Conservation (phyloP, 1,140 invertebrate genomes). For the Holotrichia oblita region DNA sequence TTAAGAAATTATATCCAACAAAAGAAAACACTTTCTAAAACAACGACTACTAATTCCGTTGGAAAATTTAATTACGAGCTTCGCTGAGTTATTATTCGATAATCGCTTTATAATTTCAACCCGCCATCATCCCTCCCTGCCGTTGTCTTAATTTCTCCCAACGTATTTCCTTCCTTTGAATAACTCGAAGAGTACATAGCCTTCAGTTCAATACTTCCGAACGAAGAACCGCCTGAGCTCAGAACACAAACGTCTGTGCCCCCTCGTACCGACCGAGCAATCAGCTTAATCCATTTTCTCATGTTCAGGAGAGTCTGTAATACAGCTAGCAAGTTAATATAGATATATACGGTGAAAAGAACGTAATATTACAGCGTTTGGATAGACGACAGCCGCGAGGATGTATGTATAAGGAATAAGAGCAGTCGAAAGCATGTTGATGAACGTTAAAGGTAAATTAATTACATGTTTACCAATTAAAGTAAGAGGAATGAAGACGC, state of each 20-base stretch:
- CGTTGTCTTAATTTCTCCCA: not conserved
- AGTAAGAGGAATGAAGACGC: too few relatives aligned
- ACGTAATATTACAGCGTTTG: too few relatives aligned
- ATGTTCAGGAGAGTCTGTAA: not conserved
- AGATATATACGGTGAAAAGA: too few relatives aligned
- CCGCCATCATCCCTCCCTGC: not conserved
- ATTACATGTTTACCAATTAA: too few relatives aligned
- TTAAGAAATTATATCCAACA: not conserved
- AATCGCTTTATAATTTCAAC: slow-evolving; percentile 32
- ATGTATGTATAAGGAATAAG: too few relatives aligned
- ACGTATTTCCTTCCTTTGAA: not conserved
- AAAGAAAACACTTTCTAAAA: not conserved
- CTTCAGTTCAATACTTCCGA: slow-evolving; percentile 5
- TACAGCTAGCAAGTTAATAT: too few relatives aligned
- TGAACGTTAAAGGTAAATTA: too few relatives aligned
- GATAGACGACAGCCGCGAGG: too few relatives aligned
- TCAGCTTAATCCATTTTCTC: not conserved
- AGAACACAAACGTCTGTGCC: not conserved
- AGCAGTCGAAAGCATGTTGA: too few relatives aligned
- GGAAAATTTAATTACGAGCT: slow-evolving; percentile 30
- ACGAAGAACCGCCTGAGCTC: not conserved
- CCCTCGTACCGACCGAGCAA: not conserved
- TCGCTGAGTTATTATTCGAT: slow-evolving; percentile 12
- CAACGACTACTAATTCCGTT: not conserved
- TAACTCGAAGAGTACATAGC: not conserved